Percentiles rank a stretch among this genome's conserved stretches.
These are phyloP conservation scores for Kryphioiulus occultus DNA, from an alignment of 2,888 invertebrate genomes.

Conservation along the genomic window DNA sequence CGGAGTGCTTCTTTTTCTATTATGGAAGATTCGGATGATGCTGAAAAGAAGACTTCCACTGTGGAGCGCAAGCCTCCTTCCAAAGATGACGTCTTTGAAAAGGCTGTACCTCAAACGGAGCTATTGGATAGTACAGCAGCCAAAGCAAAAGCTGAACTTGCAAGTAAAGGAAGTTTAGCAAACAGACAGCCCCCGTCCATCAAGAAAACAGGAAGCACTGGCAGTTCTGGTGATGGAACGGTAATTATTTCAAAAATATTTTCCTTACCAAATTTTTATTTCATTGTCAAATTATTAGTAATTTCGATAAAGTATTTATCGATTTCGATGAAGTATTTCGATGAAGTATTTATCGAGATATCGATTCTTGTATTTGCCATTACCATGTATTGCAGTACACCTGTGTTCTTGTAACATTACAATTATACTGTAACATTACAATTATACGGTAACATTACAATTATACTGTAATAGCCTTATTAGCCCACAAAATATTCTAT, in stretches of 20 bases:
- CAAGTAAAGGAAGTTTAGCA: conserved; percentile 74
- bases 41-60: conserved; percentile 73
- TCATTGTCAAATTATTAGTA: not conserved
- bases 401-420: too few species aligned
- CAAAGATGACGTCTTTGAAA: conserved; percentile 75
- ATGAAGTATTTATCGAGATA: too few species aligned
- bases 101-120: conserved; percentile 85
- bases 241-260: conserved; percentile 10
- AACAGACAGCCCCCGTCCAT: conserved; percentile 68
- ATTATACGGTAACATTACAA: too few species aligned
- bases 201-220: conserved; percentile 56
- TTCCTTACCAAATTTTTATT: not conserved
- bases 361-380: too few species aligned
- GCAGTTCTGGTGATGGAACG: conserved; percentile 54
- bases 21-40: conserved; percentile 65
- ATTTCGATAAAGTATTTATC: too few species aligned
- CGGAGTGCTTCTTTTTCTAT: conserved; percentile 31
- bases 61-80: conserved; percentile 71
- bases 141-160: conserved; percentile 85
- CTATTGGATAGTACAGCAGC: conserved; percentile 87
- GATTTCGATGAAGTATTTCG: too few species aligned
- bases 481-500: too few species aligned
- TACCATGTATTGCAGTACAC: too few species aligned
- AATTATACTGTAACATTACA: too few species aligned
- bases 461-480: too few species aligned